Base-by-base conservation (phyloP, 1,140 invertebrate genomes). In the Thrips palmi region DNA sequence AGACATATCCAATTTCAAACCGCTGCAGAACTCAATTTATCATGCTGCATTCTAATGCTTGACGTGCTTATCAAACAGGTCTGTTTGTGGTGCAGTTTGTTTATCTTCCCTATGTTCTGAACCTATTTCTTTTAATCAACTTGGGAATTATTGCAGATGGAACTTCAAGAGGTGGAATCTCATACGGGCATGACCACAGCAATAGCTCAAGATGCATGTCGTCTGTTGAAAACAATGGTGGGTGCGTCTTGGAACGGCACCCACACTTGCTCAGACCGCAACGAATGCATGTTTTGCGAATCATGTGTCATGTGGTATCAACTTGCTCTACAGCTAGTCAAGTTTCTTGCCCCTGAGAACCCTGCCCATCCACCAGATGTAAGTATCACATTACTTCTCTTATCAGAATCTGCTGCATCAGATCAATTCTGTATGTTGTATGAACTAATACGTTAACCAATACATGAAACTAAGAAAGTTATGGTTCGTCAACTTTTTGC, bases 21-120 rank as follows among this genome's bases (percentile, higher is more conserved):
- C 0, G 70, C 74, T 44, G 62, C 67, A 14, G 77, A 80, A 47
- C 63, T 81, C 22, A 83, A 83, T 54, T 60, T 96, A 5, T 84
- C 83, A 3, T 94, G 91, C 51, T 94, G 87, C 55, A 86, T 97
- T 43, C 68, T 97, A 2, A 97, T 97, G 89, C 61, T 97, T 37
- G 93, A 97, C 56, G 78, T 97, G 44, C 58, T 94, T 24, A 59
- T 94, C 3, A 93, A 93, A 64, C 93, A 98, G 67, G 81, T 86
- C 43, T 39, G 24, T 35, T 45, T 45, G 33, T 30, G 39, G 6
- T 35, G n/a, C n/a, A n/a, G n/a, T n/a, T n/a, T n/a, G n/a, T n/a
- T n/a, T n/a, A n/a, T n/a, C n/a, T n/a, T n/a, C n/a, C n/a, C n/a
- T n/a, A n/a, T n/a, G n/a, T n/a, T n/a, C n/a, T n/a, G n/a, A n/a